phyloP scores from a whole-genome alignment of 2,113 vertebrate genomes.

The Sebastes schlegelii region DNA sequence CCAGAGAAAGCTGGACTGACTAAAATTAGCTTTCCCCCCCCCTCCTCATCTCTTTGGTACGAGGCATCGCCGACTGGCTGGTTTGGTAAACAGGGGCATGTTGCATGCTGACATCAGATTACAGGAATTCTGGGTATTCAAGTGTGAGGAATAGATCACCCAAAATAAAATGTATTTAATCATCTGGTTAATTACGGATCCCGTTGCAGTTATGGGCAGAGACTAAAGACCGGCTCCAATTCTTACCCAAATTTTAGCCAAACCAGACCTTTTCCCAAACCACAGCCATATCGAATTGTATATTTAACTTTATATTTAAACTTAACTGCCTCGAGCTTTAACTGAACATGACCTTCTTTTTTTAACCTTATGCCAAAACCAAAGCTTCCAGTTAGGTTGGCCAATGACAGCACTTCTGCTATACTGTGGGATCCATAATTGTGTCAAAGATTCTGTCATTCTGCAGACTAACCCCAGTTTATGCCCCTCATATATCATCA shows the following conservation, averaged over 20 bases:
- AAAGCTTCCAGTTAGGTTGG: not conserved
- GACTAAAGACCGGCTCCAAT: slow-evolving; percentile 2
- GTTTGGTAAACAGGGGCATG: slow-evolving; percentile 41
- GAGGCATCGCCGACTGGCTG: slow-evolving; percentile 11
- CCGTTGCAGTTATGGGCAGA: not conserved
- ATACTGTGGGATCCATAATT: not conserved
- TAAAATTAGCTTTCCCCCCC: slow-evolving; percentile 8
- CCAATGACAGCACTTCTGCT: not conserved
- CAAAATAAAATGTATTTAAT: slow-evolving; percentile 39
- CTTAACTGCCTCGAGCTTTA: not conserved
- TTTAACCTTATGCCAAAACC: not conserved
- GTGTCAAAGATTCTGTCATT: not conserved
- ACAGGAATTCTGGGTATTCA: slow-evolving; percentile 50
- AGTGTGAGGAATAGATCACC: slow-evolving; percentile 26
- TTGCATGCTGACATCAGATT: slow-evolving; percentile 57
- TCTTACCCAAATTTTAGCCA: not conserved
- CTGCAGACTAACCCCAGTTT: not conserved
- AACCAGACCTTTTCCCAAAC: not conserved
- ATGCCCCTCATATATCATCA: not conserved
- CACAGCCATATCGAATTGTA: not conserved
- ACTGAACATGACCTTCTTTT: not conserved
- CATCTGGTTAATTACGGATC: slow-evolving; percentile 34
- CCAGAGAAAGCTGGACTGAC: slow-evolving; percentile 9
- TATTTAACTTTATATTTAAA: slow-evolving; percentile 1
- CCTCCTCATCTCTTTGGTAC: slow-evolving; percentile 22